Conservation (phyloP, 2,797 vertebrate species). For the Chaenodraco wilsoni region DNA sequence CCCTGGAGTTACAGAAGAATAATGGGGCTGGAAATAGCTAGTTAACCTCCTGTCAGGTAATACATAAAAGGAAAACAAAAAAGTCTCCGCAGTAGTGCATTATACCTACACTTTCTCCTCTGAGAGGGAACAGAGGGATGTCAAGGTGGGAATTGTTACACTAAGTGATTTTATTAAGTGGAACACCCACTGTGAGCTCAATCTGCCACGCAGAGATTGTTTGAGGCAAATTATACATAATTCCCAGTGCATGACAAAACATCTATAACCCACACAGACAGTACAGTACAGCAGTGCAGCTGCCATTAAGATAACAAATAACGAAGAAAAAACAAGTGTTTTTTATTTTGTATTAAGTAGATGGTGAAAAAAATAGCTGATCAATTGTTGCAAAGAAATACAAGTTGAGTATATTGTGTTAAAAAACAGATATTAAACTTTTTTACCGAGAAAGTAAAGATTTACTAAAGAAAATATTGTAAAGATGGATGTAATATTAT, state of each 20-base stretch:
- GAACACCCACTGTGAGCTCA: slow-evolving; percentile 74
- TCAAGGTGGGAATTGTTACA: slow-evolving; percentile 67
- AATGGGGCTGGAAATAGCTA: slow-evolving; percentile 77
- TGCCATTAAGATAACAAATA: slow-evolving; percentile 21
- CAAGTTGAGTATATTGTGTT: neutral
- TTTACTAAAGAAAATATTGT: neutral
- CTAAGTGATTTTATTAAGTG: slow-evolving; percentile 78
- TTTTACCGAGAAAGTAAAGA: neutral
- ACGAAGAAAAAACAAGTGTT: neutral
- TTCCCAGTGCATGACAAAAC: slow-evolving; percentile 65
- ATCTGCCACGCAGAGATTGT: slow-evolving; percentile 68
- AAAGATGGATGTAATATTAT: neutral
- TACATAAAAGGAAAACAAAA: slow-evolving; percentile 73
- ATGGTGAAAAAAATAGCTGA: neutral
- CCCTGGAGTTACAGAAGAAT: slow-evolving; percentile 75
- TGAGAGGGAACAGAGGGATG: slow-evolving; percentile 59
- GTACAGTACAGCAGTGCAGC: slow-evolving; percentile 22
- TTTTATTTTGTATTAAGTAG: neutral
- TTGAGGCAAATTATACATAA: slow-evolving; percentile 75
- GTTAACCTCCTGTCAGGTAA: slow-evolving; percentile 80
- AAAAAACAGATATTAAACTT: neutral
- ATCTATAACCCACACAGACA: slow-evolving; percentile 44
- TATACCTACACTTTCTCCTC: slow-evolving; percentile 52
- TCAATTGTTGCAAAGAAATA: neutral
- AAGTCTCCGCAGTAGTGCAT: slow-evolving; percentile 43